Conservation (phyloP, 2,797 vertebrate species). For the Lepilemur septentrionalis region DNA sequence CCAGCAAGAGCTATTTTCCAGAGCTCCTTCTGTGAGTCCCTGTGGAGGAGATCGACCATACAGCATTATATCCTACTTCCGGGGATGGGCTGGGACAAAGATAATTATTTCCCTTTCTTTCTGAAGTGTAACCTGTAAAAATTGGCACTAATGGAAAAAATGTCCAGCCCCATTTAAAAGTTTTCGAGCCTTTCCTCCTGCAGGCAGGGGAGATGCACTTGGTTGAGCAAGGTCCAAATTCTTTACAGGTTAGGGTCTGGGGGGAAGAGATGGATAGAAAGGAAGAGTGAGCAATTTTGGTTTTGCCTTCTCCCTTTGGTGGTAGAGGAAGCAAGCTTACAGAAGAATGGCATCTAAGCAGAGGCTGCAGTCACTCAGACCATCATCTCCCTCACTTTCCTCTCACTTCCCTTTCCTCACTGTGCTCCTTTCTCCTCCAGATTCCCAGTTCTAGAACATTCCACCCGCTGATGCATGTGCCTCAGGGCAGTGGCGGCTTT, state of each 20-base stretch:
- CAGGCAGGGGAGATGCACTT: not conserved
- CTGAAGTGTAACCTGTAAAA: not conserved
- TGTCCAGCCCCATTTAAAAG: not conserved
- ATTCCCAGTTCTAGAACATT: not conserved
- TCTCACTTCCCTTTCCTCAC: not conserved
- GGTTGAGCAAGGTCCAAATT: not conserved
- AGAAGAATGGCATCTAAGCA: not conserved
- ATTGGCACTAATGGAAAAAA: not conserved
- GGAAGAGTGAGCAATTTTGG: not conserved
- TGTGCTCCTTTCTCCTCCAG: not conserved
- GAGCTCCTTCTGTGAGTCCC: not conserved
- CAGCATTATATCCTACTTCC: not conserved
- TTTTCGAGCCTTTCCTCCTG: not conserved
- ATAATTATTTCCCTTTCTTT: not conserved
- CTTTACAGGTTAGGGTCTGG: no score
- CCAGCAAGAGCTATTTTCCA: not conserved
- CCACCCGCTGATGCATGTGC: not conserved
- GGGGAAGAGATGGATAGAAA: not conserved
- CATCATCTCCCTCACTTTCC: not conserved
- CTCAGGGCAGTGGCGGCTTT: not conserved
- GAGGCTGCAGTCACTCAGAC: not conserved
- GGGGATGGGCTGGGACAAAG: not conserved
- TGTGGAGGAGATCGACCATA: not conserved
- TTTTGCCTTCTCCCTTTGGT: not conserved
- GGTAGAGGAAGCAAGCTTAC: not conserved